phyloP scores from a whole-genome alignment of 2,113 vertebrate species.

The Trichomycterus rosablanca region DNA sequence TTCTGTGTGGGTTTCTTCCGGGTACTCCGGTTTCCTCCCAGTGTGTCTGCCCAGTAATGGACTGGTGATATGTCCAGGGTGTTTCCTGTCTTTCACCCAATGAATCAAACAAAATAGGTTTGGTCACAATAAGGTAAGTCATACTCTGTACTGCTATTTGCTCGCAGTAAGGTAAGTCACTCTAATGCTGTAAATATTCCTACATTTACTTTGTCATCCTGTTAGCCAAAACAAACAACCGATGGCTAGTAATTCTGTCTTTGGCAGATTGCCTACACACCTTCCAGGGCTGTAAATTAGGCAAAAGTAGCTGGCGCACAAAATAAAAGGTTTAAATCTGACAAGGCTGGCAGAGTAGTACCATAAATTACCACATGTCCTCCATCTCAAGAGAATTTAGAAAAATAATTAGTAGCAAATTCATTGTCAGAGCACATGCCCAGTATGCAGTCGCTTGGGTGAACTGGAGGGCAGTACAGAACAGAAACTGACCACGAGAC shows the following conservation, averaged over 20 bases:
- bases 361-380: conserved; percentile 15
- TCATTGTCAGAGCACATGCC: not conserved
- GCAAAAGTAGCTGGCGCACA: conserved; percentile 21
- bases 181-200: not conserved
- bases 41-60: too few relatives aligned
- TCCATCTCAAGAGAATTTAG: conserved; percentile 11
- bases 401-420: conserved; percentile 16
- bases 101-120: too few relatives aligned
- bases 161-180: not conserved
- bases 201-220: not conserved
- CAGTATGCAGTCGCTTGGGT: conserved; percentile 2
- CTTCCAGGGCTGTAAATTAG: conserved; percentile 12
- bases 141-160: not conserved
- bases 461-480: conserved; percentile 17
- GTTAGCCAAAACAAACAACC: conserved; percentile 1
- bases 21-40: too few relatives aligned
- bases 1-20: too few relatives aligned
- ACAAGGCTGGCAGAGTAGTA: conserved; percentile 3
- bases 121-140: too few relatives aligned
- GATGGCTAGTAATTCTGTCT: not conserved
- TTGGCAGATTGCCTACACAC: not conserved
- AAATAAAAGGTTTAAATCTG: conserved; percentile 19
- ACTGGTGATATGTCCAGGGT: too few relatives aligned
- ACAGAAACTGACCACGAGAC: conserved; percentile 19
- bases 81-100: too few relatives aligned